Percentiles rank a stretch among this genome's conserved stretches.
These are phyloP conservation scores for Crossaster papposus DNA, from an alignment of 53 echinoderm and acorn worm species.

Conservation along the genomic window DNA sequence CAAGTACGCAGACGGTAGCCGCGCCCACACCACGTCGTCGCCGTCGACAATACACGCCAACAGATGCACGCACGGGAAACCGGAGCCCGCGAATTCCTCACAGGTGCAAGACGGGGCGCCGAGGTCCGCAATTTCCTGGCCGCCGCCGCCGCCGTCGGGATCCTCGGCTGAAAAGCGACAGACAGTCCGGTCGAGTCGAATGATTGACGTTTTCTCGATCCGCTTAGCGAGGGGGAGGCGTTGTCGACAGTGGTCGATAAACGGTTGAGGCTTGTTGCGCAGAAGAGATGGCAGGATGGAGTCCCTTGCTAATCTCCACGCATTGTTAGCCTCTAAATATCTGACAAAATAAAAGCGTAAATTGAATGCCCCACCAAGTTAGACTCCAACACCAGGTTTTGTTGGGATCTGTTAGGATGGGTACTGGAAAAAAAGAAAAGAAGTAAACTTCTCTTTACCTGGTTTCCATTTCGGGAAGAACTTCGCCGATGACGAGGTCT, in stretches of 20 bases:
- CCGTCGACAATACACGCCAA: conserved; percentile 24
- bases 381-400: no score
- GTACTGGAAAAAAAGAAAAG: no score
- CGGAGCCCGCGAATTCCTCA: not conserved
- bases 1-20: conserved; percentile 15
- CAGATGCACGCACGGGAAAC: conserved; percentile 26
- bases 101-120: conserved; percentile 31
- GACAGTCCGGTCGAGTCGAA: not conserved
- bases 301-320: not conserved
- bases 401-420: no score
- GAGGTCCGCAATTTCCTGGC: not conserved
- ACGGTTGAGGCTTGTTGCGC: conserved; percentile 26
- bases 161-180: not conserved
- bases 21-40: conserved; percentile 2
- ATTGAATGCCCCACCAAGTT: no score
- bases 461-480: conserved; percentile 13
- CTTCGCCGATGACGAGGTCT: not conserved
- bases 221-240: not conserved
- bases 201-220: not conserved
- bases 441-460: conserved; percentile 30
- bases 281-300: not conserved
- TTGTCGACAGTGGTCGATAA: conserved; percentile 33
- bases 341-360: not conserved
- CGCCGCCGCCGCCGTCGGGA: not conserved
- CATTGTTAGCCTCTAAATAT: conserved; percentile 2